A percentile compares a stretch with the other conserved stretches of the same genome.
phyloP scores from a whole-genome alignment of 1,140 invertebrate species.

The Heliconius eleuchia region DNA sequence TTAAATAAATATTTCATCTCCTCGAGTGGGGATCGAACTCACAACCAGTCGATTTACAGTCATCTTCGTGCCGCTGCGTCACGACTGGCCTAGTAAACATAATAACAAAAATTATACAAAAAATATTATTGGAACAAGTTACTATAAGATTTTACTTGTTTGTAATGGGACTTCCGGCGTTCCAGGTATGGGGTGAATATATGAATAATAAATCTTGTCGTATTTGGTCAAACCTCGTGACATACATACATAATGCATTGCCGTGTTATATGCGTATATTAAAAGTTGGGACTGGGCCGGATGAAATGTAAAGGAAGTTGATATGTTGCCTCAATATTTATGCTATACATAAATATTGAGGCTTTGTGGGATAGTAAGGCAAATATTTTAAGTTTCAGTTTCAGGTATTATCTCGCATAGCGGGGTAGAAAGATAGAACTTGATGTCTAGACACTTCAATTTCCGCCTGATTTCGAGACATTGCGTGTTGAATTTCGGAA shows the following conservation, averaged over 20 bases:
- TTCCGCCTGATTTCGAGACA: no score
- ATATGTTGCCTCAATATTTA: not conserved
- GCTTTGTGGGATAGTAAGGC: not conserved
- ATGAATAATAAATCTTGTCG: conserved; percentile 19
- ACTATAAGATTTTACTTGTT: conserved; percentile 12
- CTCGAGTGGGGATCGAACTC: no score
- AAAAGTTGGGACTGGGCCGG: not conserved
- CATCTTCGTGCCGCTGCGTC: no score
- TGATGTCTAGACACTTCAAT: no score
- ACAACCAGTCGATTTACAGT: no score
- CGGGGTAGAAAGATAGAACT: no score
- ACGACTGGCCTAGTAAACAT: not conserved
- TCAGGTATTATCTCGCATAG: no score
- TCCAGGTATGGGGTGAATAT: conserved; percentile 15
- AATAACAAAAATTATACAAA: not conserved
- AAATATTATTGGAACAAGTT: conserved; percentile 6
- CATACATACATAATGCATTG: conserved; percentile 8
- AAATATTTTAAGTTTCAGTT: no score
- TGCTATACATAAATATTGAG: not conserved
- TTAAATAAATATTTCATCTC: no score
- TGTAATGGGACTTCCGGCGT: conserved; percentile 14
- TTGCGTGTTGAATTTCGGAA: no score
- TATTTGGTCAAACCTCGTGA: conserved; percentile 13
- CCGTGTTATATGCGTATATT: not conserved
- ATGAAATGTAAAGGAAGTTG: not conserved